These are phyloP conservation scores for Drosophila miranda DNA, from an alignment of 1,140 invertebrate species.

Conservation along the genomic window DNA sequence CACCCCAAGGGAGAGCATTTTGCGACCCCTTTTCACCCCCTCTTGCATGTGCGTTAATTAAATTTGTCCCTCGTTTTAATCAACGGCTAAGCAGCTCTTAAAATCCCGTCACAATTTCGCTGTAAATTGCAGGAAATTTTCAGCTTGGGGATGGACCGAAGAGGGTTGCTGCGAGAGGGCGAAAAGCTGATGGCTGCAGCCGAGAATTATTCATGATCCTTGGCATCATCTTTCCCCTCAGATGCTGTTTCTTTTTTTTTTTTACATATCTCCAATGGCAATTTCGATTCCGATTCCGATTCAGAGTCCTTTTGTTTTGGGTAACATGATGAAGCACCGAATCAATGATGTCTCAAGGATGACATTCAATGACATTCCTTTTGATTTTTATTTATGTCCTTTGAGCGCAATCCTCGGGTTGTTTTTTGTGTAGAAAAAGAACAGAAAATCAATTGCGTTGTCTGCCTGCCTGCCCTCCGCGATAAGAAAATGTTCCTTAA, in stretches of 20 bases:
- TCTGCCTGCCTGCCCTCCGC: constrained; percentile 28
- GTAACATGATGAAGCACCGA: constrained; percentile 73
- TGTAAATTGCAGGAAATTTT: constrained; percentile 26
- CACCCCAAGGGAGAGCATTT: too few species aligned
- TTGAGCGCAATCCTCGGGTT: constrained; percentile 19
- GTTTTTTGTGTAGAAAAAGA: constrained; percentile 69
- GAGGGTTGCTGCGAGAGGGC: constrained; percentile 11
- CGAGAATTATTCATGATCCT: constrained; percentile 50
- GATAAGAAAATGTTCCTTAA: constrained; percentile 66
- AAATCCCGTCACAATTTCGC: constrained; percentile 36
- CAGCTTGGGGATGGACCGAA: constrained; percentile 3
- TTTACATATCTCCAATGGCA: constrained; percentile 64
- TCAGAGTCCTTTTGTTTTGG: constrained; percentile 41
- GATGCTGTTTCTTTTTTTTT: constrained; percentile 25
- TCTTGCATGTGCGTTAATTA: constrained; percentile 41
- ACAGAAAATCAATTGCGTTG: constrained; percentile 77
- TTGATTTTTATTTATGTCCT: constrained; percentile 71
- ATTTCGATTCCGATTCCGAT: constrained; percentile 28
- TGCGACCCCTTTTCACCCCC: constrained; percentile 20
- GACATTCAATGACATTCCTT: constrained; percentile 68
- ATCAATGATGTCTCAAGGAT: constrained; percentile 43
- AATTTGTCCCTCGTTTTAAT: constrained; percentile 47
- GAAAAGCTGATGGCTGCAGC: constrained; percentile 33
- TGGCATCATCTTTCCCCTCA: constrained; percentile 49
- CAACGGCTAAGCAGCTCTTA: constrained; percentile 47